These are phyloP conservation scores for Amaurobius ferox DNA, from an alignment of 2,888 invertebrate species.

Conservation along the genomic window DNA sequence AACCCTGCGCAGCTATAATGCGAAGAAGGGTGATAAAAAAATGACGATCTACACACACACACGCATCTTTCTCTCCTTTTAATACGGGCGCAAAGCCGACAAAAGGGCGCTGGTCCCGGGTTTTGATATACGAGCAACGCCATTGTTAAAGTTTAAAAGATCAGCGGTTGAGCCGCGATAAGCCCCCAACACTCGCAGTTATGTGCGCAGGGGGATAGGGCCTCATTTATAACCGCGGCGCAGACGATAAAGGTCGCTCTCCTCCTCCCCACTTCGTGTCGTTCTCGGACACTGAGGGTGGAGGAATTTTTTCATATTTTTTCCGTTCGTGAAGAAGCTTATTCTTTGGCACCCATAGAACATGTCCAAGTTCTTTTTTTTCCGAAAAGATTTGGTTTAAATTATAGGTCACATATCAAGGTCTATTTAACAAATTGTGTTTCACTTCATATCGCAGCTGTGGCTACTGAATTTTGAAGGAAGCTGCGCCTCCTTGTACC, in stretches of 20 bases:
- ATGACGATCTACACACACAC: slow-evolving; percentile 9
- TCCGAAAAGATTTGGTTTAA: background rate
- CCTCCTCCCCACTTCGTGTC: background rate
- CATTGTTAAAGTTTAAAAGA: slow-evolving; percentile 73
- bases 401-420: too few species aligned
- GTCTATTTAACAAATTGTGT: too few species aligned
- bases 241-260: slow-evolving; percentile 44
- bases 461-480: too few species aligned
- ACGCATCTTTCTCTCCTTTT: slow-evolving; percentile 15
- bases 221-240: slow-evolving; percentile 69
- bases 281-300: slow-evolving; percentile 43
- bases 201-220: slow-evolving; percentile 66
- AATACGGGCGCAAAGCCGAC: slow-evolving; percentile 52
- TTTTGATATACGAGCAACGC: slow-evolving; percentile 70
- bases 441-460: too few species aligned
- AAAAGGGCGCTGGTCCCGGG: slow-evolving; percentile 48
- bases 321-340: background rate
- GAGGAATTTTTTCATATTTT: background rate
- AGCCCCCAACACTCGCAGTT: slow-evolving; percentile 71
- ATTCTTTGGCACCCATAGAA: background rate
- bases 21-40: slow-evolving; percentile 45
- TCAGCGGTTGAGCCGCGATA: slow-evolving; percentile 69
- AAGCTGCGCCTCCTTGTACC: too few species aligned
- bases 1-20: slow-evolving; percentile 30
- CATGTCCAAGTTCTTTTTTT: slow-evolving; percentile 12